A percentile compares a stretch with the other conserved stretches of the same genome.
phyloP scores from a whole-genome alignment of 2,888 invertebrate species.

The Osmoderma eremita region DNA sequence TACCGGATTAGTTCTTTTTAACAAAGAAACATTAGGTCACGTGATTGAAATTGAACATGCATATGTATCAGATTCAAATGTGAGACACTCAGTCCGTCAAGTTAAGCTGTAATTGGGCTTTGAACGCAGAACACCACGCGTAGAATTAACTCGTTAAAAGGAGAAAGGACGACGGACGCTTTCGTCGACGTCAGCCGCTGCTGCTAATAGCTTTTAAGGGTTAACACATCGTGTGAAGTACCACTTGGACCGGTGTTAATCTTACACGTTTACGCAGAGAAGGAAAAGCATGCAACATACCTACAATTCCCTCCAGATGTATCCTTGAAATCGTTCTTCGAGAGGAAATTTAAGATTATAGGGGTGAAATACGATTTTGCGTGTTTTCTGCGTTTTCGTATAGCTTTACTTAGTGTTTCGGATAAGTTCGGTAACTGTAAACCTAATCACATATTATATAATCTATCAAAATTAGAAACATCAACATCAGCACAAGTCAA shows the following conservation, averaged over 20 bases:
- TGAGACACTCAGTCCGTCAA: conserved; percentile 8
- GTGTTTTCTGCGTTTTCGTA: neutral
- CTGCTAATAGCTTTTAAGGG: conserved; percentile 59
- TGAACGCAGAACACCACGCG: neutral
- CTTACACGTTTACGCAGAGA: conserved; percentile 46
- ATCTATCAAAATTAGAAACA: too few species aligned
- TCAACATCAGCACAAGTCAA: too few species aligned
- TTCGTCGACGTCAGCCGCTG: conserved; percentile 36
- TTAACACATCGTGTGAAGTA: conserved; percentile 63
- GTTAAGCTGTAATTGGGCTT: neutral
- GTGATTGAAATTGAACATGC: too few species aligned
- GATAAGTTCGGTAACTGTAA: too few species aligned
- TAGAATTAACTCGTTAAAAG: neutral
- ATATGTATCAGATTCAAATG: neutral
- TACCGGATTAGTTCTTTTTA: too few species aligned
- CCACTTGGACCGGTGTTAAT: conserved; percentile 63
- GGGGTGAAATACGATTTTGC: neutral
- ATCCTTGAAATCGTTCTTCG: neutral
- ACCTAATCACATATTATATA: too few species aligned
- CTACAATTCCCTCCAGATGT: neutral
- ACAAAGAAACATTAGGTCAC: too few species aligned
- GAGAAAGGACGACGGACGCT: conserved; percentile 5
- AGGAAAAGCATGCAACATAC: neutral
- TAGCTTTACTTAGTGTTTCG: neutral
- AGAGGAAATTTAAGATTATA: conserved; percentile 16